Evolutionary conservation across 2,113 vertebrate species (phyloP), one percentile per base, ranked within the genome.

Genomic region (Lethenteron camtschaticum): DNA sequence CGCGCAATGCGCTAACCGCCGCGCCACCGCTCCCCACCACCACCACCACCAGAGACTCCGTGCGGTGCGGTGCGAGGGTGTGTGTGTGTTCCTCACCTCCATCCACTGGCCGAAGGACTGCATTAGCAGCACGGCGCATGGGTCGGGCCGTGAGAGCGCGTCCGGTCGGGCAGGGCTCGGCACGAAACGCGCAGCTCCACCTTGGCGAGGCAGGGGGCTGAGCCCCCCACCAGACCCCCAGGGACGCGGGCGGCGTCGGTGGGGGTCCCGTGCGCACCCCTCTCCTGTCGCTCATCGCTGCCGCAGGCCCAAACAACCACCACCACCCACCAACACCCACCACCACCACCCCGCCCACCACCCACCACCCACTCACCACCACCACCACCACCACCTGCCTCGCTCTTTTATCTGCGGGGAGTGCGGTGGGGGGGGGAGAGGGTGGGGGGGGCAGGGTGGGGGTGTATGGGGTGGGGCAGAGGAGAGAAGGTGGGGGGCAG

Each of bases 131-230:
- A 87, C 80, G 71, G 86, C 88, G 14, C 88, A 88, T 71, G 92
- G 90, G 73, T 95, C 89, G 0, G 92, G 92, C 76, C 92, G 92
- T 79, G 92, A 95, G 76, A 96, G 82, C 0, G 92, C 89, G 80
- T 96, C 92, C 92, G 81, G 78, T 96, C 92, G 77, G 95, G 81
- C 77, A 96, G 83, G 75, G 87, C 83, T 75, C 85, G 87, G 74
- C 92, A 94, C 78, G 88, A 89, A 70, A 94, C 84, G 5, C 90
- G 81, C 76, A 96, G 85, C 81, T 95, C 92, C 73, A 96, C 90
- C 81, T 90, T 94, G 72, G 84, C 85, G 68, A 91, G 84, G 57
- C 86, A 83, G 72, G 87, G 82, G 12, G 79, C 82, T 0, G 87
- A 84, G 66, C 79, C 75, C 24, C 24, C 24, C 8, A 80, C 83